These are phyloP conservation scores for Mandrillus leucophaeus DNA, from an alignment of 2,113 vertebrate species.

Conservation along the genomic window DNA sequence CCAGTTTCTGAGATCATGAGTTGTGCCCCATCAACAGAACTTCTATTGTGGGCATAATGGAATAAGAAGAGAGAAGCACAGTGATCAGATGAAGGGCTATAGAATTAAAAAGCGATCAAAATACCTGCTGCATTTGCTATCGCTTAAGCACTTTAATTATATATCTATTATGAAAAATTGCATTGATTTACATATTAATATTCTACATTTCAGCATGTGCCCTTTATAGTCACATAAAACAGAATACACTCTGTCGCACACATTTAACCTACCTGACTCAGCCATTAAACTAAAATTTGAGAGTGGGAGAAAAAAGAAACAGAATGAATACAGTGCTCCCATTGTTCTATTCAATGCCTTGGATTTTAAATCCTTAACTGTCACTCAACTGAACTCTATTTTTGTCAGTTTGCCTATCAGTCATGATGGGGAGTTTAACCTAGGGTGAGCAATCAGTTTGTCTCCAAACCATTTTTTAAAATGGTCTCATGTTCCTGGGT, in stretches of 20 bases:
- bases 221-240: slow-evolving; percentile 55
- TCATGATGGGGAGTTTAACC: slow-evolving; percentile 30
- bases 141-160: slow-evolving; percentile 34
- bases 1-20: background rate
- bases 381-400: slow-evolving; percentile 54
- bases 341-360: slow-evolving; percentile 57
- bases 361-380: slow-evolving; percentile 37
- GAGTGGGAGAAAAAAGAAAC: slow-evolving; percentile 60
- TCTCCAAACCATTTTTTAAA: background rate
- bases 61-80: background rate
- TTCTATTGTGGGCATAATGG: background rate
- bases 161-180: slow-evolving; percentile 35
- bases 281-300: slow-evolving; percentile 45
- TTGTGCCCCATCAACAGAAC: background rate
- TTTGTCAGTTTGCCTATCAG: slow-evolving; percentile 46
- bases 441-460: background rate
- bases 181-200: slow-evolving; percentile 61
- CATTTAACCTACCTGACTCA: slow-evolving; percentile 63
- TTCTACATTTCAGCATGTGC: background rate
- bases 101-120: slow-evolving; percentile 47
- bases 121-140: slow-evolving; percentile 35
- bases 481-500: background rate
- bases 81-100: background rate
- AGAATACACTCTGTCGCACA: slow-evolving; percentile 53
- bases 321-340: slow-evolving; percentile 40